Evolutionary conservation across 2,888 invertebrate species (phyloP).

Genomic region (Sesamia inferens): DNA sequence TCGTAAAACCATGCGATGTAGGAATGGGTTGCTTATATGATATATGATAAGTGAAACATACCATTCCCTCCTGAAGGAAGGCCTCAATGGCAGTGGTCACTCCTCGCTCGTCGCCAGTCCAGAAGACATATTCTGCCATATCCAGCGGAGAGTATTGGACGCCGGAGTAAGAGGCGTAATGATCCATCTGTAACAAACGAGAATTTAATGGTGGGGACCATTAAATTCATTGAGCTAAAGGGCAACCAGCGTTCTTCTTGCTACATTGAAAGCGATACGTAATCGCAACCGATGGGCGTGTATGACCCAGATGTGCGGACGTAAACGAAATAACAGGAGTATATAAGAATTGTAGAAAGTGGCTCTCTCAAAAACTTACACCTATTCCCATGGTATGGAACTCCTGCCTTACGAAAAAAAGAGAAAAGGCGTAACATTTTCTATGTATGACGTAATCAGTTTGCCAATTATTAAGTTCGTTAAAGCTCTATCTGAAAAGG

Average conservation of each 20-base stretch:
- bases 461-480: background rate
- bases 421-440: background rate
- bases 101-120: conserved; percentile 95
- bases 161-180: conserved; percentile 88
- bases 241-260: background rate
- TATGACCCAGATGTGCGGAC: background rate
- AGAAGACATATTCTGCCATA: conserved; percentile 95
- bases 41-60: conserved; percentile 77
- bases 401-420: background rate
- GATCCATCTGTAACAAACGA: conserved; percentile 86
- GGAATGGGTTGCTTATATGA: background rate
- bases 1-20: background rate
- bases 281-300: too few relatives aligned
- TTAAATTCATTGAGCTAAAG: too few relatives aligned
- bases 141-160: conserved; percentile 94
- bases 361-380: background rate
- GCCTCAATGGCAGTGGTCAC: conserved; percentile 94
- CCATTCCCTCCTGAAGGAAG: conserved; percentile 93
- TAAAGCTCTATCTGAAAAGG: background rate
- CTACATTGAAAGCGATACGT: background rate
- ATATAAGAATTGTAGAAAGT: background rate
- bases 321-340: background rate
- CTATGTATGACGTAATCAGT: background rate
- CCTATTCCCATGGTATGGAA: too few relatives aligned
- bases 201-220: too few relatives aligned